A percentile compares a stretch with the other conserved stretches of the same genome.
phyloP scores from a whole-genome alignment of 2,113 vertebrate species.

The Cyprinodon brontotheroides region DNA sequence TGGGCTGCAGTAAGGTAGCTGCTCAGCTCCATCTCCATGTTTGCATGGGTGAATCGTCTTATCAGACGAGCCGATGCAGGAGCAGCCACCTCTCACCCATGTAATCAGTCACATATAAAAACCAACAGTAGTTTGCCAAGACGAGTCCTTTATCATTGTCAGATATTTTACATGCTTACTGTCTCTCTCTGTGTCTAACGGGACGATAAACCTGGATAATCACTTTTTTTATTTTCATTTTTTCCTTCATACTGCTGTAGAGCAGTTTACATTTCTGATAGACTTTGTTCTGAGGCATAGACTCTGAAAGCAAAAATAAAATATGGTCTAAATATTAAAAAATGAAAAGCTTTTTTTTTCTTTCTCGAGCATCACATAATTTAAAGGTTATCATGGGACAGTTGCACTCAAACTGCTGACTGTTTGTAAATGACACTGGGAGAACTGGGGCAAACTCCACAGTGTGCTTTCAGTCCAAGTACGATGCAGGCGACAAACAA shows the following conservation, averaged over 20 bases:
- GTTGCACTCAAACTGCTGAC: conserved; percentile 1
- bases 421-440: conserved; percentile 8
- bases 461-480: background rate
- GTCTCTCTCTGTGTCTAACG: no score
- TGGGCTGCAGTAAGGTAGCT: conserved; percentile 1
- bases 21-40: conserved; percentile 19
- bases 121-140: conserved; percentile 41
- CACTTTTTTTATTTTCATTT: background rate
- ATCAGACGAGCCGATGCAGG: conserved; percentile 52
- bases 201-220: background rate
- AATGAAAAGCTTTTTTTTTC: no score
- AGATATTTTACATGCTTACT: background rate
- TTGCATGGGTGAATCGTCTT: conserved; percentile 41
- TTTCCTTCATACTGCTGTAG: background rate
- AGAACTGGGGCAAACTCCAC: background rate
- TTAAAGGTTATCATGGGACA: background rate
- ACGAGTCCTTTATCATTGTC: conserved; percentile 5
- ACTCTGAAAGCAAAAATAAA: background rate
- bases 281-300: background rate
- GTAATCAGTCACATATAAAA: conserved; percentile 78
- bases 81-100: conserved; percentile 69
- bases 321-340: background rate
- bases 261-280: background rate
- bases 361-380: conserved; percentile 1
- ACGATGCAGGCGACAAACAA: background rate